phyloP scores from a whole-genome alignment of 2,113 vertebrate genomes.

The Columbina picui region DNA sequence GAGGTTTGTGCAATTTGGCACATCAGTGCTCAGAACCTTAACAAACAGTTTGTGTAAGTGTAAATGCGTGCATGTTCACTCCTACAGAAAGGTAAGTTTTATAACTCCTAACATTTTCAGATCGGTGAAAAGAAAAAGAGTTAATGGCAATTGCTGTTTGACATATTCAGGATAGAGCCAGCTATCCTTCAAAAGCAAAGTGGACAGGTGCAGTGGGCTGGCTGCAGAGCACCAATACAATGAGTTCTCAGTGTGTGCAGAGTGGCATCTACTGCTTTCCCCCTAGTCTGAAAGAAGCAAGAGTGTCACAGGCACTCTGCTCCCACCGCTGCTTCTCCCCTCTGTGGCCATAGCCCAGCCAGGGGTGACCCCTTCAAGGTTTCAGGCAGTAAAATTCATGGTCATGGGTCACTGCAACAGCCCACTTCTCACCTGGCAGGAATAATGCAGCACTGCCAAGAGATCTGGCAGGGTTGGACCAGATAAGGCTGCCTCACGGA shows the following conservation, averaged over 20 bases:
- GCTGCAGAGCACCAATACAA: background rate
- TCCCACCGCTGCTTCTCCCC: background rate
- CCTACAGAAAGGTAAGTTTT: background rate
- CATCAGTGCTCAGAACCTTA: background rate
- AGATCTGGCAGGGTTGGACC: background rate
- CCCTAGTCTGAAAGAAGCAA: background rate
- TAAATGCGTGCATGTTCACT: rapidly evolving
- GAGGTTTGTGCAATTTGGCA: background rate
- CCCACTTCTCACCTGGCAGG: background rate
- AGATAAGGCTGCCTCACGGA: background rate
- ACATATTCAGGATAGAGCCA: background rate
- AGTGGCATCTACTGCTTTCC: background rate
- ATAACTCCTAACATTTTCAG: background rate
- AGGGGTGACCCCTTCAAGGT: rapidly evolving
- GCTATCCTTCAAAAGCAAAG: background rate
- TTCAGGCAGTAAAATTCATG: background rate
- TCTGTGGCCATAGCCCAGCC: background rate
- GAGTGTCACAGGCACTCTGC: background rate
- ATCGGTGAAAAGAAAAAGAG: background rate
- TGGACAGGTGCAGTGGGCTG: background rate
- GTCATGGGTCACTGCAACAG: background rate
- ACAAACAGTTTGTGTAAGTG: background rate
- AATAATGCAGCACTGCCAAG: background rate
- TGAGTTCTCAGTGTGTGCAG: background rate
- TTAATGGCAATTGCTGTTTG: background rate